phyloP scores from a whole-genome alignment of 2,113 vertebrate genomes.

The Catharus bicknelli region DNA sequence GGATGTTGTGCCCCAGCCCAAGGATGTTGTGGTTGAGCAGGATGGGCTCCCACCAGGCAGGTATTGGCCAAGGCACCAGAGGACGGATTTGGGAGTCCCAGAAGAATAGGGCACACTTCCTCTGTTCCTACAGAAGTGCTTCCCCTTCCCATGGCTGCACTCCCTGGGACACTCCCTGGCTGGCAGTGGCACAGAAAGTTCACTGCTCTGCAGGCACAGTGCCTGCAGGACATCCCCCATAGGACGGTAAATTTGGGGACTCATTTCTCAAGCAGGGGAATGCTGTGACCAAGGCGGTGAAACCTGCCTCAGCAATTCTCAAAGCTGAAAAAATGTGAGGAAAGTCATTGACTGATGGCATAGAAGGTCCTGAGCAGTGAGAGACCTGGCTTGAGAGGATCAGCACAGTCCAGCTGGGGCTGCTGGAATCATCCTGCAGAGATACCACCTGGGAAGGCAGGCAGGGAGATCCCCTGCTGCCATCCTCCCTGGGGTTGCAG shows the following conservation, averaged over 20 bases:
- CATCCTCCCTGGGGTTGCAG: background rate
- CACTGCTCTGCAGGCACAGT: accelerated
- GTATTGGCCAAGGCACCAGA: accelerated
- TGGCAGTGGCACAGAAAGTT: background rate
- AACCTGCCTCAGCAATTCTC: background rate
- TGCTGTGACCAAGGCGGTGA: background rate
- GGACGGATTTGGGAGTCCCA: background rate
- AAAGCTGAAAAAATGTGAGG: background rate
- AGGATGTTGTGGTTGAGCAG: accelerated
- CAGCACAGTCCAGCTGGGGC: background rate
- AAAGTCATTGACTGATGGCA: background rate
- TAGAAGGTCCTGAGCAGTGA: background rate
- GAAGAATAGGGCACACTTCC: accelerated
- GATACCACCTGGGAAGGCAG: background rate
- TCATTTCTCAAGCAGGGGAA: background rate
- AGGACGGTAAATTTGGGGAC: background rate
- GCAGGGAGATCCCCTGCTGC: background rate
- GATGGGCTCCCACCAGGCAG: accelerated
- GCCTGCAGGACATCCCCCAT: background rate
- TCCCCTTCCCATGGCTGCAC: background rate
- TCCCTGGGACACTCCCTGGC: background rate
- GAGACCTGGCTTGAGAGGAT: background rate
- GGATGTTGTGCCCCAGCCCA: background rate
- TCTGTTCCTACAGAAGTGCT: background rate
- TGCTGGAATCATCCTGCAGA: background rate